Evolutionary conservation across 2,113 vertebrate genomes (phyloP), one percentile per base, ranked within the genome.

Genomic region (Mesembrinibis cayennensis): DNA sequence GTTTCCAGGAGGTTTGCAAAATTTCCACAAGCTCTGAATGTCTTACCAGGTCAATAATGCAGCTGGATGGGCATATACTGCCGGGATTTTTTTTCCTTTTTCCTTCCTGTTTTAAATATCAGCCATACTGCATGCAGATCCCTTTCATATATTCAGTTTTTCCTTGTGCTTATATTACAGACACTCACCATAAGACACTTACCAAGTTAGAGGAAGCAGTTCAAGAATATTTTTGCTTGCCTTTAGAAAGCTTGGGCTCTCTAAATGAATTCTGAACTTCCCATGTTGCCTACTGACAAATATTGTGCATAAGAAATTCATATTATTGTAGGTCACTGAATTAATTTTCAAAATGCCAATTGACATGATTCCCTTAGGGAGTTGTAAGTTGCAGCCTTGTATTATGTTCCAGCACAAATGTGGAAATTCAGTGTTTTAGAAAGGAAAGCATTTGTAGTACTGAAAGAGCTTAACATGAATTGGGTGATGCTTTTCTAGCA

Each of bases 311-410:
- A 98, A 98, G 98, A 98, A 98, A 98, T 97, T 98, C 78, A 38
- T 98, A 99, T 99, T 99, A 99, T 96, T 98, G 97, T 99, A 99
- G 99, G 99, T 99, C 99, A 99, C 98, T 99, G 99, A 99, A 99
- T 99, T 99, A 98, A 99, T 99, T 98, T 99, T 98, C 97, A 97
- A 98, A 99, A 99, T 99, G 98, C 98, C 98, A 98, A 98, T 99
- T 98, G 98, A 98, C 98, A 96, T 98, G 97, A 98, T 98, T 98
- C 98, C 98, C 98, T 98, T 84, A 89, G 98, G 98, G 98, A 98
- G 91, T 95, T 98, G 98, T 98, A 97, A 94, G 94, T 96, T 98
- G 96, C 97, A 97, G 97, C 98, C 97, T 98, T 97, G 93, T 98
- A 96, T 98, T 98, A 97, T 86, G 98, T 95, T 97, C 90, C 93